phyloP scores from a whole-genome alignment of 2,113 vertebrate species.

The Cyprinus carpio region DNA sequence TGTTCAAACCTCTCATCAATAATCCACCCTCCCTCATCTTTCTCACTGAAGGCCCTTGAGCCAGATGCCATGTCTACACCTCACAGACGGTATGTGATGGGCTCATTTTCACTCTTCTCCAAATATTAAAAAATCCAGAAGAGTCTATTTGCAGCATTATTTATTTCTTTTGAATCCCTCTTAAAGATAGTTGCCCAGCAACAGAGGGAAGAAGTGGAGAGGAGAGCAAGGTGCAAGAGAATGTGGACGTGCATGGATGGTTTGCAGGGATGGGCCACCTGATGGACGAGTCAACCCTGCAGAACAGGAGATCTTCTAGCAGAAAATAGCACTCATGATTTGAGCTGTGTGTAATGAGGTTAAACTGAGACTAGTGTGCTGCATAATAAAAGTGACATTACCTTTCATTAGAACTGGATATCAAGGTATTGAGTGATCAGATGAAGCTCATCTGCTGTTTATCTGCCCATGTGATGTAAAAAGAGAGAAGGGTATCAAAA shows the following conservation, averaged over 20 bases:
- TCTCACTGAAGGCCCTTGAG: background rate
- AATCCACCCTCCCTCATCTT: background rate
- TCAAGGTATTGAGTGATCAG: background rate
- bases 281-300: background rate
- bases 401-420: constrained; percentile 8
- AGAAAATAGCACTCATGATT: constrained; percentile 24
- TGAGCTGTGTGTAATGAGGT: background rate
- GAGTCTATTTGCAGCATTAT: constrained; percentile 56
- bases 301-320: background rate
- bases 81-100: constrained; percentile 6
- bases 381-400: constrained; percentile 20
- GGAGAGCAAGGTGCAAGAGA: constrained; percentile 46
- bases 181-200: constrained; percentile 64
- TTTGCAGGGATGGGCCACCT: constrained; percentile 8
- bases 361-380: background rate
- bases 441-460: constrained; percentile 12
- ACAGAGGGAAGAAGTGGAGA: constrained; percentile 46
- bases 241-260: constrained; percentile 17
- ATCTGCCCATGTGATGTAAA: background rate
- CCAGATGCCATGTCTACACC: constrained; percentile 13
- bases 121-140: constrained; percentile 51
- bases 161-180: constrained; percentile 60
- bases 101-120: constrained; percentile 13
- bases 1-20: constrained; percentile 11
- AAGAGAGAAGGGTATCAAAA: constrained; percentile 21